Conservation (phyloP, 2,888 invertebrate species). For the Odontocolon sp. region DNA sequence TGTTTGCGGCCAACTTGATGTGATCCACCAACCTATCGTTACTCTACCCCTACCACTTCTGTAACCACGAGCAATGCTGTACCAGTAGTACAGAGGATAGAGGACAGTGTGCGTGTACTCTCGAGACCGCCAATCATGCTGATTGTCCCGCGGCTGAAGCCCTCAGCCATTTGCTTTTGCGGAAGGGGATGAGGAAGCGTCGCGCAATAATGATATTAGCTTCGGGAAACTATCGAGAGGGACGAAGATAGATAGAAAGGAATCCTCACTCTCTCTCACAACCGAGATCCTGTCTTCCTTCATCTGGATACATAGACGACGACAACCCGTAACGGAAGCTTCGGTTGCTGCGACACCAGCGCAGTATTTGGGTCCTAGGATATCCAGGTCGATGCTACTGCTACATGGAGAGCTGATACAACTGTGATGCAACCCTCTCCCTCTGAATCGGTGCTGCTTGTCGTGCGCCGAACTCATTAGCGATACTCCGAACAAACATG, state of each 20-base stretch:
- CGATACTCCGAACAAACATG: slow-evolving; percentile 68
- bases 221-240: slow-evolving; percentile 66
- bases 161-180: slow-evolving; percentile 71
- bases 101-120: slow-evolving; percentile 64
- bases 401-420: background rate
- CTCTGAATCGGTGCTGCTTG: slow-evolving; percentile 40
- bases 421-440: background rate
- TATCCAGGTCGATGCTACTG: background rate
- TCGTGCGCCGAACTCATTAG: slow-evolving; percentile 70
- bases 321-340: background rate
- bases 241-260: slow-evolving; percentile 29
- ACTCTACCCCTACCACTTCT: slow-evolving; percentile 18
- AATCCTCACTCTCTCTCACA: slow-evolving; percentile 14
- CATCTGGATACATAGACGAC: background rate
- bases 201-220: slow-evolving; percentile 76
- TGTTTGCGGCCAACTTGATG: slow-evolving; percentile 62
- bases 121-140: slow-evolving; percentile 75
- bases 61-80: slow-evolving; percentile 31
- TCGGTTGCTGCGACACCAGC: no score
- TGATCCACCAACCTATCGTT: slow-evolving; percentile 7
- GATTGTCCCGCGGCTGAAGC: slow-evolving; percentile 73
- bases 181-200: slow-evolving; percentile 54
- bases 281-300: background rate
- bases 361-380: background rate
- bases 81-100: slow-evolving; percentile 6